phyloP scores from a whole-genome alignment of 2,888 invertebrate species.

The Glyphotaelius pellucidus region DNA sequence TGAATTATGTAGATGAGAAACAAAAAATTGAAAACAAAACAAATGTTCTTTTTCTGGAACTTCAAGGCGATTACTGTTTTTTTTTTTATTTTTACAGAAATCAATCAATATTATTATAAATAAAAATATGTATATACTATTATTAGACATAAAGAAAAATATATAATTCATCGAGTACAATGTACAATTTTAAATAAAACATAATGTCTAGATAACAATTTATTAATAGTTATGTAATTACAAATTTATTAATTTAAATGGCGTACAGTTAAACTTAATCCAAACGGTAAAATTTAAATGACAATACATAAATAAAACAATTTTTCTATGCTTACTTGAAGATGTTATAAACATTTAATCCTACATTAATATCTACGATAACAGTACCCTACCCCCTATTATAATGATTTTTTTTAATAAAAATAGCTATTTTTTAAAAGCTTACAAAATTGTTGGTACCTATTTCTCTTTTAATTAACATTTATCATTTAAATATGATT shows the following conservation, averaged over 20 bases:
- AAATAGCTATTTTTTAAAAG: neutral
- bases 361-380: neutral
- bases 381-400: neutral
- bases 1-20: no score
- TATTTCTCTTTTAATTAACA: neutral
- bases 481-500: neutral
- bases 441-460: neutral
- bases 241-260: neutral
- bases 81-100: neutral
- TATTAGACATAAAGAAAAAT: neutral
- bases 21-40: no score
- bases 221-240: neutral
- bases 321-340: constrained; percentile 13
- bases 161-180: neutral
- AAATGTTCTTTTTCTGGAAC: neutral
- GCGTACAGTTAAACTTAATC: neutral
- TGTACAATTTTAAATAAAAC: neutral
- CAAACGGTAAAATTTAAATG: constrained; percentile 11
- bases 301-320: constrained; percentile 12
- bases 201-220: neutral
- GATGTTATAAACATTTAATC: neutral
- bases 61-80: neutral
- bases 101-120: neutral
- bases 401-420: neutral
- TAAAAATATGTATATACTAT: neutral